These are phyloP conservation scores for Steatocranus sp. DNA, from an alignment of 2,797 vertebrate species.

Conservation along the genomic window DNA sequence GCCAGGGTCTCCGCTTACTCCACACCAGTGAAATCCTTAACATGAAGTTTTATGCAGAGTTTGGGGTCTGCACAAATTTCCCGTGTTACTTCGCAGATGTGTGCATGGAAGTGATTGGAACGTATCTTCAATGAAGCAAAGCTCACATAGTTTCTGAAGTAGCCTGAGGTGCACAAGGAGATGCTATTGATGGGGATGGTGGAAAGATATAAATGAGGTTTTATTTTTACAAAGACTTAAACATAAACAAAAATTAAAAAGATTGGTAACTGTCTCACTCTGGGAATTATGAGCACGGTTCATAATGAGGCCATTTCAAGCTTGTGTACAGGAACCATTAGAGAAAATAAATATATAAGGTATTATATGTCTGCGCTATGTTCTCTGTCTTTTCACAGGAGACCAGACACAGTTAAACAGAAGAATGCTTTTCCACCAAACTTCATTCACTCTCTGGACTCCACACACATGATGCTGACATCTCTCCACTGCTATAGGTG, in stretches of 20 bases:
- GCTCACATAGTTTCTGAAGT: not conserved
- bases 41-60: not conserved
- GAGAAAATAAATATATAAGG: not conserved
- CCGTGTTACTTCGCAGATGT: rapidly evolving
- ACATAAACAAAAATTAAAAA: not conserved
- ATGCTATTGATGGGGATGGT: not conserved
- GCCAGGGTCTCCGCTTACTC: not conserved
- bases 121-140: not conserved
- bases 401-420: constrained; percentile 90
- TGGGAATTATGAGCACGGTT: not conserved
- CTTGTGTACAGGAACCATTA: not conserved
- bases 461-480: constrained; percentile 98
- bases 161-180: not conserved
- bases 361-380: not conserved
- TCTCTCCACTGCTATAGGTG: constrained; percentile 88
- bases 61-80: not conserved
- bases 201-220: not conserved
- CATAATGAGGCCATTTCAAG: not conserved
- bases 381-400: constrained; percentile 66
- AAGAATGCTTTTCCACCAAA: constrained; percentile 97
- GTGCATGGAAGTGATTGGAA: not conserved
- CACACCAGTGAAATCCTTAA: not conserved
- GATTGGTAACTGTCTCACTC: not conserved
- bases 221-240: not conserved
- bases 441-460: constrained; percentile 98